phyloP scores from a whole-genome alignment of 2,797 vertebrate genomes.

The Gambusia yucatana region DNA sequence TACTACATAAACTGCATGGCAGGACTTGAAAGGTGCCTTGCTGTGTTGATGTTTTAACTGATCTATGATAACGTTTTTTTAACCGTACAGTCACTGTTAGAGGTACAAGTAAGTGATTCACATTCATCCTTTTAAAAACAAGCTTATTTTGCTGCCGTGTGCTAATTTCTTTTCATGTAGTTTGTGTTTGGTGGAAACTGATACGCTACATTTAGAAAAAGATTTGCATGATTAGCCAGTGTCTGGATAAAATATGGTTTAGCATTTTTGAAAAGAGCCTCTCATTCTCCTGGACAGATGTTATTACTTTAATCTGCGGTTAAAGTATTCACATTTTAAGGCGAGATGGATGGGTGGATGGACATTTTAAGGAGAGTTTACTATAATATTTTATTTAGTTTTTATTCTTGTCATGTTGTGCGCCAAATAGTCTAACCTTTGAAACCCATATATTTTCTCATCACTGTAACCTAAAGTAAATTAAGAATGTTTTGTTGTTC shows the following conservation, averaged over 20 bases:
- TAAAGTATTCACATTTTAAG: background rate
- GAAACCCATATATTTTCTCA: background rate
- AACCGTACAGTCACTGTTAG: background rate
- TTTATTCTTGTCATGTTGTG: background rate
- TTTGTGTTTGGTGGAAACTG: background rate
- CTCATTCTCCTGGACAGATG: background rate
- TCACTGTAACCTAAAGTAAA: background rate
- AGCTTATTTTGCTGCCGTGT: background rate
- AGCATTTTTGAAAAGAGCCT: background rate
- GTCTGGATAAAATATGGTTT: background rate
- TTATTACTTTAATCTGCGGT: background rate
- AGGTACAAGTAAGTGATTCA: background rate
- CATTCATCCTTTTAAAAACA: background rate
- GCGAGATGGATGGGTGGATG: too few species aligned
- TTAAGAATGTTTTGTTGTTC: background rate
- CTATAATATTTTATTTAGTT: background rate
- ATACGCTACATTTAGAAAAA: background rate
- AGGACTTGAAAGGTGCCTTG: conserved; percentile 45
- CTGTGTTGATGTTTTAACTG: conserved; percentile 12
- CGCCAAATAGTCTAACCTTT: background rate
- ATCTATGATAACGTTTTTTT: background rate
- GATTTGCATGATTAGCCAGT: background rate
- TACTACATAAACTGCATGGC: conserved; percentile 39
- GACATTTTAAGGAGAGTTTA: background rate
- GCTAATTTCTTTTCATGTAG: background rate